A percentile compares a stretch with the other conserved stretches of the same genome.
Conservation (phyloP, 2,797 vertebrate species). For the Champsocephalus gunnari region DNA sequence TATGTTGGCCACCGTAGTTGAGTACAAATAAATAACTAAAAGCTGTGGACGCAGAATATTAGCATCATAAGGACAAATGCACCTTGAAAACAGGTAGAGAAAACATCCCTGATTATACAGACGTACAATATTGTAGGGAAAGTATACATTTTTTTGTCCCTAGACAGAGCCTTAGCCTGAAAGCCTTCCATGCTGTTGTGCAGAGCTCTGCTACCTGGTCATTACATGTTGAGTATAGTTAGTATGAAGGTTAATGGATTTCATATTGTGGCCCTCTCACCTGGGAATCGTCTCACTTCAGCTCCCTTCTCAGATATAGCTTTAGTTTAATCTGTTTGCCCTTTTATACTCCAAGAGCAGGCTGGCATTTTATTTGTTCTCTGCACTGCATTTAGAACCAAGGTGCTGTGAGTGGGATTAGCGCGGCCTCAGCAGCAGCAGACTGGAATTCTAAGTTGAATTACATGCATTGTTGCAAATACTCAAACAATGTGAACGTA, state of each 20-base stretch:
- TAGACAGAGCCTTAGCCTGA: neutral
- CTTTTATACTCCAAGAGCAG: slow-evolving; percentile 47
- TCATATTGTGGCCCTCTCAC: slow-evolving; percentile 40
- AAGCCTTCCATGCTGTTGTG: slow-evolving; percentile 1
- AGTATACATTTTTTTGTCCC: too few species aligned
- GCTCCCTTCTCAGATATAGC: slow-evolving; percentile 34
- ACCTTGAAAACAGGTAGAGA: too few species aligned
- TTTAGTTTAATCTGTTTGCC: slow-evolving; percentile 49
- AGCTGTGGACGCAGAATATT: too few species aligned
- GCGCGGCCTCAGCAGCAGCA: slow-evolving; percentile 32
- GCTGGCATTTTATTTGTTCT: slow-evolving; percentile 48
- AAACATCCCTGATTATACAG: too few species aligned
- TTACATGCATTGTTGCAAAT: too few species aligned
- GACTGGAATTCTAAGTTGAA: neutral
- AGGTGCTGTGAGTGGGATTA: slow-evolving; percentile 42
- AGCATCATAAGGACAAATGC: too few species aligned
- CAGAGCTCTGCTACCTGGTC: slow-evolving; percentile 18
- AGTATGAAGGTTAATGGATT: slow-evolving; percentile 39
- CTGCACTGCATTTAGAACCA: slow-evolving; percentile 47
- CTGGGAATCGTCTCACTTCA: slow-evolving; percentile 40
- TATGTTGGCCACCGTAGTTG: too few species aligned
- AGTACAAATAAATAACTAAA: too few species aligned
- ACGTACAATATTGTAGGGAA: too few species aligned
- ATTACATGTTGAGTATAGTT: slow-evolving; percentile 35
- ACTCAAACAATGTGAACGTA: too few species aligned